phyloP scores from a whole-genome alignment of 2,113 vertebrate genomes.

The Grantiella picta region DNA sequence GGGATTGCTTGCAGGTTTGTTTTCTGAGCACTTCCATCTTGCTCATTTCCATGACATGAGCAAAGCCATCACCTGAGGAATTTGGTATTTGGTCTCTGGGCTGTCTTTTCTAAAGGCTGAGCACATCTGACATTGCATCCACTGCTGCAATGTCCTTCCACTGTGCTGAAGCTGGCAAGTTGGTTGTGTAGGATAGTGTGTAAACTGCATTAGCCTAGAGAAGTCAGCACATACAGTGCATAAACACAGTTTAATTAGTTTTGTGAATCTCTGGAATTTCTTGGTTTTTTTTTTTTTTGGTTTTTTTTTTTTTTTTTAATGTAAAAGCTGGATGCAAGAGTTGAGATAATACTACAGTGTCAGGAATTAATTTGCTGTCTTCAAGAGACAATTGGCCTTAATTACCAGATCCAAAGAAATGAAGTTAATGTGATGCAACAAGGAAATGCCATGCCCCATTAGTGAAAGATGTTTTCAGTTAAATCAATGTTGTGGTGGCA shows the following conservation, averaged over 20 bases:
- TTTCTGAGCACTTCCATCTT: not conserved
- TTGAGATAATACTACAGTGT: not conserved
- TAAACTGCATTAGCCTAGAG: not conserved
- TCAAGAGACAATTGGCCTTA: constrained; percentile 38
- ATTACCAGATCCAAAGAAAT: constrained; percentile 34
- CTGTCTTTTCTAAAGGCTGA: not conserved
- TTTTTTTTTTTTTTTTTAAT: not conserved
- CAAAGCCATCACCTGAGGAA: not conserved
- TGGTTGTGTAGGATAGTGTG: not conserved
- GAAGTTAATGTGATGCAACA: constrained; percentile 16
- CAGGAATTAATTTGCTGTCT: constrained; percentile 38
- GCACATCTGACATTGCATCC: not conserved
- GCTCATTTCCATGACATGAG: not conserved
- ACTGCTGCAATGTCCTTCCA: not conserved
- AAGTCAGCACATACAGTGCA: not conserved
- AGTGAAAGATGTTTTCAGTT: constrained; percentile 44
- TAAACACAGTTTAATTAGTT: not conserved
- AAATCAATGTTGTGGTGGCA: not conserved
- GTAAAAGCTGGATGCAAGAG: not conserved
- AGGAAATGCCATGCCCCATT: constrained; percentile 31
- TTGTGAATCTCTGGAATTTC: not conserved
- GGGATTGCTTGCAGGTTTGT: not conserved
- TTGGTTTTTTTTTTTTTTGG: not conserved
- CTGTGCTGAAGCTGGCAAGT: not conserved
- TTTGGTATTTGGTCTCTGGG: not conserved